phyloP scores from a whole-genome alignment of 1,140 invertebrate genomes.

The Zaprionus kolodkinae region DNA sequence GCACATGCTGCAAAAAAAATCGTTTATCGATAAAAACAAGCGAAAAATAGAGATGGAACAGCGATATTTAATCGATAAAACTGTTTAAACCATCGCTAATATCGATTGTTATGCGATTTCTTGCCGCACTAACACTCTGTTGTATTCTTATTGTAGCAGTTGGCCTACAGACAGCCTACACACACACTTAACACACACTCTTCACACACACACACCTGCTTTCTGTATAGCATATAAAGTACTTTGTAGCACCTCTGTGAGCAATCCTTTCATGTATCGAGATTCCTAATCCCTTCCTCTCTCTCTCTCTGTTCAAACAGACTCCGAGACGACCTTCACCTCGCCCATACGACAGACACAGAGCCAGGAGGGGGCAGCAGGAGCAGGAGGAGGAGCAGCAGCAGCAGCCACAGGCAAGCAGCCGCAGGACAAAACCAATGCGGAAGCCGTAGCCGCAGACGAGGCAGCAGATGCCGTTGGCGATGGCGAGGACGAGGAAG shows the following conservation, averaged over 20 bases:
- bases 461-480: slow-evolving; percentile 73
- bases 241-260: slow-evolving; percentile 15
- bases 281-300: slow-evolving; percentile 26
- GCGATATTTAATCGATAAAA: too few relatives aligned
- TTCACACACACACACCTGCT: slow-evolving; percentile 41
- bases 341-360: slow-evolving; percentile 64
- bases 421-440: slow-evolving; percentile 33
- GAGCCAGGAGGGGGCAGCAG: slow-evolving; percentile 17
- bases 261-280: background rate
- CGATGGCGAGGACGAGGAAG: slow-evolving; percentile 46
- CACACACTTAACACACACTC: background rate
- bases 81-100: too few relatives aligned
- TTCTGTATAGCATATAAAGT: slow-evolving; percentile 59
- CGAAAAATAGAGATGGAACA: too few relatives aligned
- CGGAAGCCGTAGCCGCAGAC: slow-evolving; percentile 12
- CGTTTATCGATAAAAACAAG: too few relatives aligned
- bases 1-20: slow-evolving; percentile 4
- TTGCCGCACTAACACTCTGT: background rate
- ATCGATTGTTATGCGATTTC: too few relatives aligned
- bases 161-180: slow-evolving; percentile 35
- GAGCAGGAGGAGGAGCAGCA: background rate
- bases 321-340: slow-evolving; percentile 83
- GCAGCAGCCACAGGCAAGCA: slow-evolving; percentile 9
- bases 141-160: slow-evolving; percentile 38
- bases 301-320: slow-evolving; percentile 32